Evolutionary conservation across 2,113 vertebrate genomes (phyloP).

Genomic region (Neoarius graeffei): DNA sequence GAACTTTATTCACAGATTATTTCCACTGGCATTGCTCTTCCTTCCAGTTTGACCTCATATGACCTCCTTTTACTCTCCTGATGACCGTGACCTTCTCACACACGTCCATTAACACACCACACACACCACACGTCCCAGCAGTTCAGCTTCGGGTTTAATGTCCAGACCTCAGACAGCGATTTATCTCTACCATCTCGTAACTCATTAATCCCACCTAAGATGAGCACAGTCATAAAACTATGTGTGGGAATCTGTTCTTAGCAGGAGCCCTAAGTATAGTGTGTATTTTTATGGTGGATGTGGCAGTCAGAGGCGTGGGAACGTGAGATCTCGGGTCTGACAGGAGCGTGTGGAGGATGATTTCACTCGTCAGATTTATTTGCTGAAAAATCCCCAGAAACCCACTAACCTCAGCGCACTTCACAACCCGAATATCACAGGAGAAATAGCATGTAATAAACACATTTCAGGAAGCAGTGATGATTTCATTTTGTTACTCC

Average conservation of each 20-base stretch:
- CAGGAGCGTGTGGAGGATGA: slow-evolving; percentile 20
- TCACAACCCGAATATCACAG: neutral
- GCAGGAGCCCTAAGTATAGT: slow-evolving; percentile 24
- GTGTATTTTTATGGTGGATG: slow-evolving; percentile 38
- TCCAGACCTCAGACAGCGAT: neutral
- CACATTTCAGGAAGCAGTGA: neutral
- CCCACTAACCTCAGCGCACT: neutral
- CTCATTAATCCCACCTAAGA: slow-evolving; percentile 17
- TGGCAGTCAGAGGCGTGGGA: slow-evolving; percentile 17
- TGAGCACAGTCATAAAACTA: slow-evolving; percentile 27
- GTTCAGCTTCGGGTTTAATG: neutral
- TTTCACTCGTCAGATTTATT: slow-evolving; percentile 41
- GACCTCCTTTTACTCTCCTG: neutral
- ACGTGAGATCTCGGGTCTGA: slow-evolving; percentile 31
- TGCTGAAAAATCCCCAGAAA: slow-evolving; percentile 34
- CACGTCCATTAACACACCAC: neutral
- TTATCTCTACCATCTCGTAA: slow-evolving; percentile 22
- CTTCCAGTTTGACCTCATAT: neutral
- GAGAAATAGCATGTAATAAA: neutral
- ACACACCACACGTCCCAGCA: neutral
- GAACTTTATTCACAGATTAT: neutral
- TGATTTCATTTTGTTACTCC: neutral
- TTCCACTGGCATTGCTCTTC: neutral
- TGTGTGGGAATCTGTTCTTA: slow-evolving; percentile 43
- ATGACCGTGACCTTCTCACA: neutral